Evolutionary conservation across 2,888 invertebrate genomes (phyloP), one percentile per base, ranked within the genome.

Genomic region (Phengaris alcon): DNA sequence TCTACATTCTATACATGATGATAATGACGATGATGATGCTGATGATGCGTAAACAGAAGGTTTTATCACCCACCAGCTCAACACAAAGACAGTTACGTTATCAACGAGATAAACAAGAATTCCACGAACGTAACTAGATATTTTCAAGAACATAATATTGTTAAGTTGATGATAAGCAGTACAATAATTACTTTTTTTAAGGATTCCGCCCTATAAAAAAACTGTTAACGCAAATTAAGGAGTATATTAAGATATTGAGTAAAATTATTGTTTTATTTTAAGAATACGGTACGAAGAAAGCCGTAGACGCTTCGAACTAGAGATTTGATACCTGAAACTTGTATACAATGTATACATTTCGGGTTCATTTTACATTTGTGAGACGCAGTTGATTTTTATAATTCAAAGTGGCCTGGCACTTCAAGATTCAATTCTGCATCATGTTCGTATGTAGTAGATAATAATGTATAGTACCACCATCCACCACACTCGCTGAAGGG

Each of bases 81-180:
- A 69, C 69, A 69, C 69, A 69, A 69, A 69, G 69, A 4, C 69
- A 48, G 69, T 48, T n/a, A 69, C 48, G n/a, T 69, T 48, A 48
- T 69, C 69, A 48, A 69, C 9, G 48, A 69, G 69, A 69, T 69
- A 69, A 69, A 48, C 48, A 15, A 69, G 46, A 69, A 68, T 68
- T 68, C 35, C 44, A 44, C 44, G 12, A 44, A 69, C n/a, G 44
- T 64, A 64, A 64, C 64, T 6, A 35, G 35, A 64, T 44, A 64
- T 44, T 35, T 12, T 12, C 35, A 15, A 12, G 64, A 64, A 64
- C 44, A 64, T 64, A 35, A 64, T 64, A 64, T 13, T 35, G 35
- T 64, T 12, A 13, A 44, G 44, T 64, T 64, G 64, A 35, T 35
- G 35, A 64, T 44, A 64, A 64, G 64, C 35, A 64, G 64, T 12